Percentiles rank a stretch among this genome's conserved stretches.
Evolutionary conservation across 2,797 vertebrate genomes (phyloP).

Genomic region (Gallinago stenura): DNA sequence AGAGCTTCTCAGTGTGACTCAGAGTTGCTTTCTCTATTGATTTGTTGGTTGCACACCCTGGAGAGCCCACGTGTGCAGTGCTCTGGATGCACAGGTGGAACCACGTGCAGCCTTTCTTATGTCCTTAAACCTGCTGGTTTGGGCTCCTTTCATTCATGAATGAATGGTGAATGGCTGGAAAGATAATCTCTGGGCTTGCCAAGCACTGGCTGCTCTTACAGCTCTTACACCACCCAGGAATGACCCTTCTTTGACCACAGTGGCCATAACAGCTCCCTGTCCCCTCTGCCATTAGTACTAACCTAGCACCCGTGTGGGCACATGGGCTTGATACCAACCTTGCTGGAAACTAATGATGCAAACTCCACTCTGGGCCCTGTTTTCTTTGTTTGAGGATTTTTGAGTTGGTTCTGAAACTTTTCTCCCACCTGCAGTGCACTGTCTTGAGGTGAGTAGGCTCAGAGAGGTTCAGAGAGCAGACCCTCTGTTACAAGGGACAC

Average conservation of each 20-base stretch:
- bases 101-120: neutral
- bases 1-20: neutral
- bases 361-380: slow-evolving; percentile 34
- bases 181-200: neutral
- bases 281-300: slow-evolving; percentile 12
- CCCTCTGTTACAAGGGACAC: neutral
- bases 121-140: neutral
- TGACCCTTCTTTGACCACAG: neutral
- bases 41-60: neutral
- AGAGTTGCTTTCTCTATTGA: neutral
- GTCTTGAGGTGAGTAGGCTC: slow-evolving; percentile 69
- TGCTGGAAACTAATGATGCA: slow-evolving; percentile 52
- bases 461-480: slow-evolving; percentile 28
- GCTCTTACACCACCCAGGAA: neutral
- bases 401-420: slow-evolving; percentile 69
- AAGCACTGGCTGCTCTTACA: neutral
- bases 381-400: slow-evolving; percentile 66
- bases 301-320: slow-evolving; percentile 14
- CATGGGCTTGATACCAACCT: slow-evolving; percentile 31
- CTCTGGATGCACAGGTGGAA: neutral
- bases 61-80: neutral
- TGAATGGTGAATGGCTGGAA: neutral
- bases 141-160: neutral
- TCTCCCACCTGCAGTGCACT: slow-evolving; percentile 50
- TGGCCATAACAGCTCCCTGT: neutral